Evolutionary conservation across 2,888 invertebrate genomes (phyloP), one percentile per base, ranked within the genome.

Genomic region (Drosophila diplacantha): DNA sequence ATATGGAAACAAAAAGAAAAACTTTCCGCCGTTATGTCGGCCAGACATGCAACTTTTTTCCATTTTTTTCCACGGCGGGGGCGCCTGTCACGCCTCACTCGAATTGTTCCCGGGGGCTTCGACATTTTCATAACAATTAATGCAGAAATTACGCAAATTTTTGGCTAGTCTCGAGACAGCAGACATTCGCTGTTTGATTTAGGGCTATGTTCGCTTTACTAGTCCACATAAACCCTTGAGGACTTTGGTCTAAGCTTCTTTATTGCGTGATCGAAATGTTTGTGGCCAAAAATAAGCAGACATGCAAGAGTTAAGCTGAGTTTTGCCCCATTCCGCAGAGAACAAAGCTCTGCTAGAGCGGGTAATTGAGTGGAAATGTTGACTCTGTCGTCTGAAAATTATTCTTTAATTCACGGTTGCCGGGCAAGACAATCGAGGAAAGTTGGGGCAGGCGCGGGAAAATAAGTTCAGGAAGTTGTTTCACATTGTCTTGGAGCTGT

Each of bases 111-210:
- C 29, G 8, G 31, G 20, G 26, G 11, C 18, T 44, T 46, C 37
- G 41, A 51, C 75, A 67, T 71, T 79, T 74, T 71, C 73, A 65
- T 60, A 74, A 63, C 69, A 72, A 81, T 80, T 80, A 83, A 84
- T 81, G 80, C 80, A 72, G 66, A 80, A 83, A 79, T 83, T 80
- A 82, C 73, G 66, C 78, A 77, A 81, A 78, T 83, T 67, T 54
- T 47, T 43, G 65, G 44, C 39, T 54, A 46, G 65, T 49, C 46
- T 62, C 52, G 50, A 70, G 78, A 74, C 77, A 64, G 59, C 59
- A 53, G 37, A 22, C 43, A 73, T 78, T 61, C 49, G 55, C 59
- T 35, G 34, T 32, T 43, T 39, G 31, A 22, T 56, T 43, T 35
- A 46, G 52, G 46, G 55, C 55, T 34, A 38, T 61, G n/a, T 34